A percentile compares a stretch with the other conserved stretches of the same genome.
phyloP scores from a whole-genome alignment of 2,797 vertebrate genomes.

The Limnodromus scolopaceus region DNA sequence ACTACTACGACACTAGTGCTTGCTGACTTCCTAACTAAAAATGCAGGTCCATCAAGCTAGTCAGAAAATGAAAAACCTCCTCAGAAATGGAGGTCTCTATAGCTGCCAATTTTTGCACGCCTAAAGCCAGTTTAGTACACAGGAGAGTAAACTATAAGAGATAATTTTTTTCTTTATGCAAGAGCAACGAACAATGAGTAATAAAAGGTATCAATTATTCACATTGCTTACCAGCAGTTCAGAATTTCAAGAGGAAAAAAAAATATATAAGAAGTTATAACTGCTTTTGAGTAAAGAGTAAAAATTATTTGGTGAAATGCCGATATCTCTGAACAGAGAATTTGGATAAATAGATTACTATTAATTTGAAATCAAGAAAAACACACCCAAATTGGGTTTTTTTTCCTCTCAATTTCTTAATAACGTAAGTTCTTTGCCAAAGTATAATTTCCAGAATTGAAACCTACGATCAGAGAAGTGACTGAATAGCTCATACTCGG shows the following conservation, averaged over 20 bases:
- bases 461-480: not conserved
- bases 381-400: not conserved
- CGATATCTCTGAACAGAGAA: not conserved
- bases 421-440: not conserved
- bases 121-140: conserved; percentile 46
- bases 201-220: conserved; percentile 77
- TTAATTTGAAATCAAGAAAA: not conserved
- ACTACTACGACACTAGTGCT: not conserved
- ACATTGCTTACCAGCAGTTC: conserved; percentile 64
- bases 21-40: conserved; percentile 64
- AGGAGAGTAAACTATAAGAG: conserved; percentile 60
- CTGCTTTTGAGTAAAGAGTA: not conserved
- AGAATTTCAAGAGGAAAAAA: conserved; percentile 34
- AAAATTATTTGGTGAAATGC: not conserved
- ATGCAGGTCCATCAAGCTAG: conserved; percentile 50
- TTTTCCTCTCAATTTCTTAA: not conserved
- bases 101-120: conserved; percentile 55
- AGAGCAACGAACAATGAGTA: conserved; percentile 66
- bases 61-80: not conserved
- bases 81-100: conserved; percentile 20
- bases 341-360: not conserved
- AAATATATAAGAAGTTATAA: not conserved
- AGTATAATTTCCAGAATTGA: not conserved
- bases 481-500: not conserved
- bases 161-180: conserved; percentile 68